Percentiles rank a stretch among this genome's conserved stretches.
phyloP scores from a whole-genome alignment of 30 jellyfish, hydroid and myxozoan species.

The Morbakka virulenta region DNA sequence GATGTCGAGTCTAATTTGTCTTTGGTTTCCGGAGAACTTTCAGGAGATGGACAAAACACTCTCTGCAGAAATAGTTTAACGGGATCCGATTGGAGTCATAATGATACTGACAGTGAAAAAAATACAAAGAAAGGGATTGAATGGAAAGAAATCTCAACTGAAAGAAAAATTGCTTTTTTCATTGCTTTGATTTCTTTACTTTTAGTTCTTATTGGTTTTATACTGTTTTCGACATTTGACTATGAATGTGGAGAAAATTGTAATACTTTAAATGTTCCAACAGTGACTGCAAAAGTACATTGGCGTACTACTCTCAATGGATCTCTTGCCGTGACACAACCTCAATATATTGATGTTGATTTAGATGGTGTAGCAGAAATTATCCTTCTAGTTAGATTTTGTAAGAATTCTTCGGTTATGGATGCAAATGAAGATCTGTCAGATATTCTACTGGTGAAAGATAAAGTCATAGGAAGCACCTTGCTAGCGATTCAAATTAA shows the following conservation, averaged over 20 bases:
- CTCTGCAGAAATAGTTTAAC: background rate
- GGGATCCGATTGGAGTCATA: background rate
- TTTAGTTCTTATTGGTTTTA: background rate
- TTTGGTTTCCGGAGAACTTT: conserved; percentile 34
- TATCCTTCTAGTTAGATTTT: background rate
- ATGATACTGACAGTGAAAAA: background rate
- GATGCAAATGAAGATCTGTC: background rate
- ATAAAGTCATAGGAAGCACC: background rate
- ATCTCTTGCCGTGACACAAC: background rate
- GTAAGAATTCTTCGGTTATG: background rate
- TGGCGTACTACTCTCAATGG: background rate
- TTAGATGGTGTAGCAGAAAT: background rate
- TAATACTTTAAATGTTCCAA: background rate
- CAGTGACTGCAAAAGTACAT: background rate
- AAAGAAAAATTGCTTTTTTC: background rate
- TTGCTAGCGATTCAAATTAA: background rate
- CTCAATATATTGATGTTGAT: background rate
- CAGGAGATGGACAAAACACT: background rate
- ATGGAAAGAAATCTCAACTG: background rate
- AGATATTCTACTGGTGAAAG: background rate
- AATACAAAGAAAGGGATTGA: background rate
- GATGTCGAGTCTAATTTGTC: conserved; percentile 73
- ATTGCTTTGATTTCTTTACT: background rate
- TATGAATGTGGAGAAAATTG: background rate
- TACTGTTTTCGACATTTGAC: background rate